Base-by-base conservation (phyloP, 2,888 invertebrate genomes). In the Stenodema calcarata region DNA sequence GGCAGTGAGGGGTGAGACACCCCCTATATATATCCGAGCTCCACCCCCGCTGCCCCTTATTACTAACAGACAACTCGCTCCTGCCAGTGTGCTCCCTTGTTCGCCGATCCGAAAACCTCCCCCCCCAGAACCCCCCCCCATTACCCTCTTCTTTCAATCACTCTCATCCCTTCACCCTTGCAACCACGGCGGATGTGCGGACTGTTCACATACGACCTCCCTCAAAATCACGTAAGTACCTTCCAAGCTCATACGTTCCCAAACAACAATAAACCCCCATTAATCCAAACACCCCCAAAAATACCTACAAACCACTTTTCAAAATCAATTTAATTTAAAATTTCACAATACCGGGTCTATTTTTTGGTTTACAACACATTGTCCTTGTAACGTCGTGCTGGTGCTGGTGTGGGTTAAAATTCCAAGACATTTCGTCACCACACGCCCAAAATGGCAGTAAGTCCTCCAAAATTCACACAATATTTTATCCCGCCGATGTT, bases 21-120 rank as follows among this genome's bases (percentile, higher is more conserved):
- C 84, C 84, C 84, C 84, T 84, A 84, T 84, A 84, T 73, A 75
- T 50, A 70, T 30, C 75, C 47, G 16, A 6, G 73, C 18, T 70
- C 84, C 84, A 54, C 84, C 84, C 84, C 84, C 84, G 84, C 84
- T 73, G 75, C 84, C 84, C 84, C 75, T 73, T 73, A 84, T 73
- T 84, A 73, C 70, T 44, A 35, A 84, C 73, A 84, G 47, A 73
- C 27, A 47, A 73, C 84, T 73, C 73, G 70, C 84, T 73, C 75
- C 62, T 14, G 27, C 84, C 73, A 84, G 84, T 84, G 84, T n/a
- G 16, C 54, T 30, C 73, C 84, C 44, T 28, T 16, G 28, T 50
- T 50, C 50, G 50, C 50, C n/a, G 50, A 4, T 50, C 23, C 62
- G 62, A 76, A 35, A 2, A 2, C 35, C 35, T 35, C 47, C 27